Evolutionary conservation across 1,140 invertebrate genomes (phyloP).

Genomic region (Drosophila pectinifera): DNA sequence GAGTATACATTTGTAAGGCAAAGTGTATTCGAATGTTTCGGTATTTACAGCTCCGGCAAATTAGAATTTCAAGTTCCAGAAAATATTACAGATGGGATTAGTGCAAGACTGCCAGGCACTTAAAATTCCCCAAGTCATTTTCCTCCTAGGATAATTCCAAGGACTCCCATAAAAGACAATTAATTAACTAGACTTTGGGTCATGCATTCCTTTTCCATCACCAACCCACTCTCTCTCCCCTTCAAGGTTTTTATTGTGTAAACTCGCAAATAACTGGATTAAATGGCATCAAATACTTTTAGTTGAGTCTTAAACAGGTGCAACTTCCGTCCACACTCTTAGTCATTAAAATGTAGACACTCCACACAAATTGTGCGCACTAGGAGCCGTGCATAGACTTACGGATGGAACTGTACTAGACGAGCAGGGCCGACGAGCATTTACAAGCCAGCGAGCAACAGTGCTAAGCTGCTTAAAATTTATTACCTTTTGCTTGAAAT

Average conservation of each 20-base stretch:
- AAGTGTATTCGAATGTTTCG: constrained; percentile 51
- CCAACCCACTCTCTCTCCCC: background rate
- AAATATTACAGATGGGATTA: constrained; percentile 40
- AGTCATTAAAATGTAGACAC: constrained; percentile 32
- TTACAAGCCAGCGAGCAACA: constrained; percentile 82
- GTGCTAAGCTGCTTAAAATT: constrained; percentile 85
- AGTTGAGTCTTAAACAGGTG: constrained; percentile 76
- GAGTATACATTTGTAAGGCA: constrained; percentile 58
- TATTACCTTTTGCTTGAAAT: constrained; percentile 84
- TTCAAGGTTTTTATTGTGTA: constrained; percentile 76
- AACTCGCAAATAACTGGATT: constrained; percentile 82
- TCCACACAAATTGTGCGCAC: background rate
- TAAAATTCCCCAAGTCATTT: constrained; percentile 54
- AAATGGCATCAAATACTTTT: constrained; percentile 80
- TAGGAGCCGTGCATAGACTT: constrained; percentile 34
- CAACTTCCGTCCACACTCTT: constrained; percentile 41
- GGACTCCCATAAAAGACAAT: constrained; percentile 58
- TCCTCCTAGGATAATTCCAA: constrained; percentile 21
- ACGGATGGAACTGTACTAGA: constrained; percentile 41
- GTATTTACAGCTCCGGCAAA: constrained; percentile 25
- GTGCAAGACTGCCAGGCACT: constrained; percentile 18
- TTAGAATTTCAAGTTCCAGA: constrained; percentile 19
- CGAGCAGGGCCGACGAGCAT: constrained; percentile 50
- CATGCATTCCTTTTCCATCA: constrained; percentile 49
- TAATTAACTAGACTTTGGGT: constrained; percentile 78